Base-by-base conservation (phyloP, 2,797 vertebrate species). In the Sparus aurata region DNA sequence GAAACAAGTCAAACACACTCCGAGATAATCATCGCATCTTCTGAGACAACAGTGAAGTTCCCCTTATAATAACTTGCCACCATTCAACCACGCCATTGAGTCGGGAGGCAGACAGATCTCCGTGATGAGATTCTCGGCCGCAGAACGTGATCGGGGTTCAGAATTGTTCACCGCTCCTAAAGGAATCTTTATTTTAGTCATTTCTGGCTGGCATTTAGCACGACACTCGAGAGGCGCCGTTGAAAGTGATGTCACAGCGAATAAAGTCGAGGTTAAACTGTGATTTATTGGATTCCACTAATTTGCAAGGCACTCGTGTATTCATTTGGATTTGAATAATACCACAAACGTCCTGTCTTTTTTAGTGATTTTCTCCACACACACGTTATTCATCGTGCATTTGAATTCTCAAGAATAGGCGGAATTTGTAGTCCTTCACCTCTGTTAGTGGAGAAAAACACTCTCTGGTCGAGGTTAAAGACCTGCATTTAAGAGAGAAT, bases 1-100 rank as follows among this genome's bases (percentile, higher is more conserved):
- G 45, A 80, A 54, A 69, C 45, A 72, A 61, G 20, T 12, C 53
- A 49, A 59, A 75, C 73, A 60, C 83, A 74, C 73, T 69, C 15
- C 11, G 22, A 88, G 81, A 90, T 90, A 87, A 90, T 88, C 78
- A 87, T 83, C 74, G 47, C 30, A 79, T 88, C 74, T 83, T 80
- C 75, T 80, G 75, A 82, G 78, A 83, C 79, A 82, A 80, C 77
- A 66, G 25, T 72, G 75, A 73, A 81, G 82, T 89, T 89, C 77
- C 75, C 87, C 77, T 62, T 75, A 61, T 88, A 90, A 92, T 83
- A 90, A 88, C 83, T 74, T 73, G 75, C 83, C 73, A 75, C 77
- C 60, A 53, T 88, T 87, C 78, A 84, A 87, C 58, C 80, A 67
- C 78, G 65, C 80, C 83, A 54, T 43, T 69, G 70, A 78, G 63